Percentiles rank a stretch among this genome's conserved stretches.
phyloP scores from a whole-genome alignment of 1,140 invertebrate species.

The Neodiprion lecontei region DNA sequence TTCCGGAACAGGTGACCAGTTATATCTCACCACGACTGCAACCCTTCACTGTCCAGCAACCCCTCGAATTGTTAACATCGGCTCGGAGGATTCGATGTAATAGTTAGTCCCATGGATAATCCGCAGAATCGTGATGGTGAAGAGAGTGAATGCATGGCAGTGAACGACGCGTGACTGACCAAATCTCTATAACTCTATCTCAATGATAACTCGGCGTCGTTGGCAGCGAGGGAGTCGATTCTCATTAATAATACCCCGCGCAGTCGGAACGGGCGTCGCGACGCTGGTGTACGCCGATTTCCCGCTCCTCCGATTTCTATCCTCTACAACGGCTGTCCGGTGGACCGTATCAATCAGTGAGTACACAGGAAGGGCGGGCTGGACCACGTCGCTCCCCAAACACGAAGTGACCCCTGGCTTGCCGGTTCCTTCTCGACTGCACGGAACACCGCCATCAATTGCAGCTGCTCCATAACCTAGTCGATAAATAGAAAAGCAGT shows the following conservation, averaged over 20 bases:
- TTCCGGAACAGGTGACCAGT: no score
- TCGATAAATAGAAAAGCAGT: constrained; percentile 7
- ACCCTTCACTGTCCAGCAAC: no score
- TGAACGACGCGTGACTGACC: no score
- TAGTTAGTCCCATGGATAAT: no score
- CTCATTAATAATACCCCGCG: neutral
- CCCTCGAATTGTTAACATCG: no score
- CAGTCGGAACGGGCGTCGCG: neutral
- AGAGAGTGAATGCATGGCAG: no score
- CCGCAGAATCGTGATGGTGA: no score
- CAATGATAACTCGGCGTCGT: neutral
- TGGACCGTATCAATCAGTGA: constrained; percentile 7
- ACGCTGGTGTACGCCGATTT: neutral
- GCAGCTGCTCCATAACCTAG: constrained; percentile 6
- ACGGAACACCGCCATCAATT: constrained; percentile 7
- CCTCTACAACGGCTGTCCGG: neutral
- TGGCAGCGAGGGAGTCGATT: neutral
- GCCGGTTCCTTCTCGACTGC: constrained; percentile 1
- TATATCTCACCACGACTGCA: no score
- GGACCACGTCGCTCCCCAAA: neutral
- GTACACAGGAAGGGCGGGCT: constrained; percentile 2
- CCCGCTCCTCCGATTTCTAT: neutral
- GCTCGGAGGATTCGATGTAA: no score
- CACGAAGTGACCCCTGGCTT: constrained; percentile 6
- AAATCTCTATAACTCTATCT: neutral